Evolutionary conservation across 1,140 invertebrate species (phyloP), one percentile per base, ranked within the genome.

Genomic region (Drosophila tsacasi): DNA sequence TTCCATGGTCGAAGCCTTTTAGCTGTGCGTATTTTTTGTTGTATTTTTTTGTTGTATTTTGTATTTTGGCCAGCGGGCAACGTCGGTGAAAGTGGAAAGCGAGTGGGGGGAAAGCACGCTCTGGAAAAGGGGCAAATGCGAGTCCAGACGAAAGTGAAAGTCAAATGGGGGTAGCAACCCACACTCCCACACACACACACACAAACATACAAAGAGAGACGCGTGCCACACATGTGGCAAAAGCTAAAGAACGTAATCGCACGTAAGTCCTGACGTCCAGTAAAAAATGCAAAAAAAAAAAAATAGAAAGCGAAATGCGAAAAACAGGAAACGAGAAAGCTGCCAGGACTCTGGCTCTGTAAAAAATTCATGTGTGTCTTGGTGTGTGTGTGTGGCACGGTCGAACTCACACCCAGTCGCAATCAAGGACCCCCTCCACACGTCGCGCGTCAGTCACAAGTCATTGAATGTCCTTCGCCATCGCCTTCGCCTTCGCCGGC

Each of bases 251-350:
- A 86, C 83, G 85, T 90, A 90, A 89, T 84, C 84, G 69, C 84
- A 89, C 81, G 84, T 89, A 89, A 89, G 84, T 89, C 84, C 50
- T 84, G 85, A 54, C 78, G 84, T 89, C 84, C 84, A 90, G 84
- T 81, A 81, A 90, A 84, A 90, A 89, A 89, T 89, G 69, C 68
- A 89, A 89, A 86, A 84, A 79, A 71, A 39, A 50, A 55, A 30
- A 63, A 35, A 42, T 44, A 49, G 17, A 47, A 68, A 69, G 57
- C 57, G 42, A 71, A 84, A 74, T 69, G 59, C 74, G 74, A 74
- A 84, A 84, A 77, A 80, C 80, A 87, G 79, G 76, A 86, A 78
- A 78, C 74, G 74, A 79, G 59, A 63, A 78, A 79, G 62, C 78
- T 81, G 67, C 63, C 63, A 78, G 50, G 58, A 64, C 61, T 47